Conservation (phyloP, 2,113 vertebrate species). For the Tetraodon nigroviridis region DNA sequence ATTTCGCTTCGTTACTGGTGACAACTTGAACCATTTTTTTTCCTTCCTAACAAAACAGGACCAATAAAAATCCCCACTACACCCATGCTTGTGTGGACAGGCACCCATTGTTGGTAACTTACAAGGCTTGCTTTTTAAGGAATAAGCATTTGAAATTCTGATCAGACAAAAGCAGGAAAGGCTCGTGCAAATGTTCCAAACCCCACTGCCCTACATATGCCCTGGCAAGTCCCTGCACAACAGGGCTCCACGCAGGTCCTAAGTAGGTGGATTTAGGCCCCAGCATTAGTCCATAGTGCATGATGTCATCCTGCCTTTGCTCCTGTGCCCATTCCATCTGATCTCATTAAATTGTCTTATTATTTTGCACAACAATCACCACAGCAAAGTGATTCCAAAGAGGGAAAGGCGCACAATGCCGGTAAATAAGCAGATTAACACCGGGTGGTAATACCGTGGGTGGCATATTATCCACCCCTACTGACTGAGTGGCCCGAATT, state of each 20-base stretch:
- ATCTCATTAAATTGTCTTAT: constrained; percentile 1
- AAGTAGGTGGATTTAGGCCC: constrained; percentile 67
- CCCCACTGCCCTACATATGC: constrained; percentile 64
- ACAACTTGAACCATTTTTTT: no score
- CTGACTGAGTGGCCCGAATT: not conserved
- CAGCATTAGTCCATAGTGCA: constrained; percentile 59
- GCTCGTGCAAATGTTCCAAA: constrained; percentile 46
- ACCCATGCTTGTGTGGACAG: constrained; percentile 30
- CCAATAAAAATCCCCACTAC: constrained; percentile 39
- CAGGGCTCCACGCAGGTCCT: constrained; percentile 44
- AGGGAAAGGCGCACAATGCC: not conserved
- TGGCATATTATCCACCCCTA: not conserved
- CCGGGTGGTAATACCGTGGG: not conserved
- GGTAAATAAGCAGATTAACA: not conserved
- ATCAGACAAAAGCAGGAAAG: constrained; percentile 12
- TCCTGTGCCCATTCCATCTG: constrained; percentile 32
- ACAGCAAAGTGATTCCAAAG: not conserved
- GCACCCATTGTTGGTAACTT: constrained; percentile 24
- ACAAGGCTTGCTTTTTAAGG: constrained; percentile 4
- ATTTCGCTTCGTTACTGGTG: no score
- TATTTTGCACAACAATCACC: not conserved
- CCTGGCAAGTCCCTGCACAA: constrained; percentile 47
- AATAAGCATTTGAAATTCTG: constrained; percentile 2
- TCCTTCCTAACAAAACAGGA: no score
- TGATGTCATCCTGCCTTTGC: constrained; percentile 57